Base-by-base conservation (phyloP, 1,140 invertebrate genomes). In the Colletes gigas region DNA sequence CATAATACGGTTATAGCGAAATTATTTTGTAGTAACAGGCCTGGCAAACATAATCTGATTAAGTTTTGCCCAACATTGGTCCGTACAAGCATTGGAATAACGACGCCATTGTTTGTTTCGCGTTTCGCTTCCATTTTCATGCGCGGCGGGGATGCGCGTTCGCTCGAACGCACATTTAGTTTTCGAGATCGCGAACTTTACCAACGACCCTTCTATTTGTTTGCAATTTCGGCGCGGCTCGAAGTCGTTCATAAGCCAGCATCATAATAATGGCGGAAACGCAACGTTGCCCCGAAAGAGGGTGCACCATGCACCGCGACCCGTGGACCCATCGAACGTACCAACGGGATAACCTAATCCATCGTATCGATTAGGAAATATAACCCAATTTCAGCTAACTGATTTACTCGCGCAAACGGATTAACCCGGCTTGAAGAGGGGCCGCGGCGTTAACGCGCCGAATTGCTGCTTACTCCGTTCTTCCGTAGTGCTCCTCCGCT, bases 361-460 rank as follows among this genome's bases (percentile, higher is more conserved):
- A 84, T 86, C 84, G 68, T 85, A 89, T 90, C 86, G 89, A 90
- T 89, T 89, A 88, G 86, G 86, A 88, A 89, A 89, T 88, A 88
- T 90, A 90, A 90, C 87, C 88, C 83, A 88, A 89, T 89, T 90
- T 74, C 70, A 60, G 54, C 67, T 78, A 89, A 89, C 86, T 83
- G 83, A 85, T 85, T 89, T 89, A 84, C 85, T 87, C 78, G 74
- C 78, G 78, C 89, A 85, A 88, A 88, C 84, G 87, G 87, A 88
- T 88, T 89, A 87, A 89, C 74, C 73, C 71, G 55, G 78, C 68
- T 85, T 78, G 74, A 84, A 81, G 68, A 78, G 71, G 78, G 78
- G 41, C 60, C 63, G 55, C 69, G 74, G 70, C 70, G 81, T 87
- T 79, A 86, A 85, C 83, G 66, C 79, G 60, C 70, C 85, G 82